Conservation (phyloP, 2,113 vertebrate genomes). For the Alethe diademata region DNA sequence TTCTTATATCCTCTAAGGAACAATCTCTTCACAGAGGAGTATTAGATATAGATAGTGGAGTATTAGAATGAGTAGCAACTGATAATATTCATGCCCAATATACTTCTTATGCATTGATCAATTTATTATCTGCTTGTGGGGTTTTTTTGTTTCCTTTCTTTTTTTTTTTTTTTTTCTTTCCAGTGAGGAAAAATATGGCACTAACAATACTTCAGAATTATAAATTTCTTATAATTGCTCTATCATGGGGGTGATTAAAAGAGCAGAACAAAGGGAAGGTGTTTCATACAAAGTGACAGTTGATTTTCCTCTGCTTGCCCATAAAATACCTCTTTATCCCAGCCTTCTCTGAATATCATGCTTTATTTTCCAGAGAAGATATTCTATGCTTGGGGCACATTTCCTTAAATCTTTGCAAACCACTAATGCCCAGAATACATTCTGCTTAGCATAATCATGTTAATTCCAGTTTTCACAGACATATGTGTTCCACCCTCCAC, state of each 20-base stretch:
- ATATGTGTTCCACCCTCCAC: background rate
- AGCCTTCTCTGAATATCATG: background rate
- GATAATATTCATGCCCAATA: background rate
- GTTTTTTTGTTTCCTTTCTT: background rate
- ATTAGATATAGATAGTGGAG: background rate
- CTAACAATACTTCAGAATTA: background rate
- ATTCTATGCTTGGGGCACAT: background rate
- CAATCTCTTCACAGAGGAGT: background rate
- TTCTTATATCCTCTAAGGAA: background rate
- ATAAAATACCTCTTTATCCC: background rate
- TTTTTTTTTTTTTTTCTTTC: background rate
- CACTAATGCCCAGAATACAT: background rate
- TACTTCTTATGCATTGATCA: background rate
- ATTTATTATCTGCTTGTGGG: background rate
- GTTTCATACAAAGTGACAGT: background rate
- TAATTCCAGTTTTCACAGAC: constrained; percentile 25
- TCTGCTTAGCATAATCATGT: constrained; percentile 42
- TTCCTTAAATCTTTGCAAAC: constrained; percentile 34
- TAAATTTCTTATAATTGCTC: background rate
- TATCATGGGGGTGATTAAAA: background rate
- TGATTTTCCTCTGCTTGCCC: background rate
- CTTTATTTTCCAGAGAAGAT: constrained; percentile 14
- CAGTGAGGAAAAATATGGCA: background rate
- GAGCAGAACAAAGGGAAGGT: background rate
- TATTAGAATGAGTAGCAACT: background rate